These are phyloP conservation scores for Pangasius mekongensis DNA, from an alignment of 2,797 vertebrate genomes.

Conservation along the genomic window DNA sequence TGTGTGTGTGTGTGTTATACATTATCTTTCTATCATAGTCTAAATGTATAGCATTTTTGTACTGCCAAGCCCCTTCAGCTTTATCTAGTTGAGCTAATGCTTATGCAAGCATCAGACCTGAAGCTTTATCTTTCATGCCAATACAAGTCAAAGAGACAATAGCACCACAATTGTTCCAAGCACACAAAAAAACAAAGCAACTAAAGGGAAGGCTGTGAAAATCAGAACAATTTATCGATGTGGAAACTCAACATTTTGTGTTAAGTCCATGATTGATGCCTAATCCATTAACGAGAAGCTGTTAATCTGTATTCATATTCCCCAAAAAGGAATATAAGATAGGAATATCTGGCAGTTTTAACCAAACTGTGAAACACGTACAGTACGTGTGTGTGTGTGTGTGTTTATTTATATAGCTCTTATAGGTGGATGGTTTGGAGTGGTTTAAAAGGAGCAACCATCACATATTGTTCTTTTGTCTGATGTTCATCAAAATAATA, in stretches of 20 bases:
- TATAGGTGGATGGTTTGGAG: slow-evolving; percentile 32
- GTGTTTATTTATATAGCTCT: slow-evolving; percentile 14
- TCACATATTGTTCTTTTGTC: slow-evolving; percentile 27
- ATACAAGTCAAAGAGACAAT: not conserved
- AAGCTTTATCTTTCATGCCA: not conserved
- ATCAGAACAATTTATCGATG: not conserved
- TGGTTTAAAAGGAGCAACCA: slow-evolving; percentile 29
- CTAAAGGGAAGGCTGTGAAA: not conserved
- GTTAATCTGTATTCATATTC: not conserved
- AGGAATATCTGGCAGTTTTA: too few species aligned
- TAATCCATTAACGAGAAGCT: not conserved
- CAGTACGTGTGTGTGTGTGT: not conserved
- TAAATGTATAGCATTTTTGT: not conserved
- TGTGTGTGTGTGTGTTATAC: too few species aligned
- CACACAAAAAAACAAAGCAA: not conserved
- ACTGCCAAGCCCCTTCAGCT: not conserved
- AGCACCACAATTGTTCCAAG: not conserved
- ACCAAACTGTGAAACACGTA: not conserved
- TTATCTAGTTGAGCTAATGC: not conserved
- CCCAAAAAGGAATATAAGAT: not conserved
- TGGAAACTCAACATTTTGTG: not conserved
- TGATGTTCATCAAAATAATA: slow-evolving; percentile 41
- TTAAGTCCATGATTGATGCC: not conserved
- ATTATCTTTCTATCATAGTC: too few species aligned
- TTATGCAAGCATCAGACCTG: not conserved